Percentiles rank a stretch among this genome's conserved stretches.
phyloP scores from a whole-genome alignment of 2,113 vertebrate species.

The Phaethon lepturus region DNA sequence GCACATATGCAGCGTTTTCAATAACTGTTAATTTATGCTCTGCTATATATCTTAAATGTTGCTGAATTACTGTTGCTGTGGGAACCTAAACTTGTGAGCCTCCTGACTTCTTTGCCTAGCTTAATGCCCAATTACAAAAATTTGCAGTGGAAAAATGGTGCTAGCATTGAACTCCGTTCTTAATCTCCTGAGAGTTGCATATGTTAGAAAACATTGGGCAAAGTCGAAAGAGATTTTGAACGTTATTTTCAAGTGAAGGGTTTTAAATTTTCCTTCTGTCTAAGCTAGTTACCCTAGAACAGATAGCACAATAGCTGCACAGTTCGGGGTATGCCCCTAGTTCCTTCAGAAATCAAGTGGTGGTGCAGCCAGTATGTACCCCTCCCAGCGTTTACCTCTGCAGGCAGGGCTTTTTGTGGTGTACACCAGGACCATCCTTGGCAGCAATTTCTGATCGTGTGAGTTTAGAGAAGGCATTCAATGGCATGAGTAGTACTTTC shows the following conservation, averaged over 20 bases:
- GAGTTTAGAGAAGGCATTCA: not conserved
- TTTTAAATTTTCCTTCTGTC: not conserved
- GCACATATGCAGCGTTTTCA: conserved; percentile 15
- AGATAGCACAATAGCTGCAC: not conserved
- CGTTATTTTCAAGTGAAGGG: not conserved
- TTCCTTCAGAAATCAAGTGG: not conserved
- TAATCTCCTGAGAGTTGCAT: not conserved
- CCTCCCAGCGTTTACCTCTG: not conserved
- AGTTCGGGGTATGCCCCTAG: not conserved
- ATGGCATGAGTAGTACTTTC: not conserved
- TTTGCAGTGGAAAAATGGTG: not conserved
- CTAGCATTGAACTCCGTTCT: not conserved
- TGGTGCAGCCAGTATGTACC: not conserved
- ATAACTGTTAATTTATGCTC: conserved; percentile 41
- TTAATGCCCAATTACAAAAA: conserved; percentile 15
- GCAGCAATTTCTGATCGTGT: not conserved
- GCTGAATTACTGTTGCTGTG: conserved; percentile 36
- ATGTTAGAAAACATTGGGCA: not conserved
- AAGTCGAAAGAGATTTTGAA: not conserved
- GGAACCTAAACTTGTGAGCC: conserved; percentile 65
- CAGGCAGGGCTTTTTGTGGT: not conserved
- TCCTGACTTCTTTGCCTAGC: conserved; percentile 5
- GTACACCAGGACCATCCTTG: not conserved
- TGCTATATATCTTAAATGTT: not conserved
- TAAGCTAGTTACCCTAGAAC: not conserved